phyloP scores from a whole-genome alignment of 1,140 invertebrate species.

The Pristionchus pacificus region DNA sequence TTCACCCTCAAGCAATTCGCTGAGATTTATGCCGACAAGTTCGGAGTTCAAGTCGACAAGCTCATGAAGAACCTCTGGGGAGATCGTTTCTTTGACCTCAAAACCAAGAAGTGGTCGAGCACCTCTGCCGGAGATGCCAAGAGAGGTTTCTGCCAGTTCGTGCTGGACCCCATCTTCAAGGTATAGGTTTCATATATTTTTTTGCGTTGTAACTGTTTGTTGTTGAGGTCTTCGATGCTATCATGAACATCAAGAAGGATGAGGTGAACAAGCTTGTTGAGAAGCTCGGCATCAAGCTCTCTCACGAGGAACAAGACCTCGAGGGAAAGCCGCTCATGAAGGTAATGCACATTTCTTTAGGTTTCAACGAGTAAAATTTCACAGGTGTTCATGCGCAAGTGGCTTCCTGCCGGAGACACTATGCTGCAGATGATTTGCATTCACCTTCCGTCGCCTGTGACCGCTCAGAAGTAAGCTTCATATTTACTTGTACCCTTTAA shows the following conservation, averaged over 20 bases:
- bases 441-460: slow-evolving; percentile 95
- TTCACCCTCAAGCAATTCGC: slow-evolving; percentile 99
- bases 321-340: slow-evolving; percentile 66
- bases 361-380: background rate
- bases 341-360: slow-evolving; percentile 64
- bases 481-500: background rate
- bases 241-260: slow-evolving; percentile 97
- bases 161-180: slow-evolving; percentile 97
- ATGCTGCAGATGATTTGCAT: slow-evolving; percentile 99
- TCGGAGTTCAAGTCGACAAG: slow-evolving; percentile 91
- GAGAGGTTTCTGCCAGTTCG: slow-evolving; percentile 96
- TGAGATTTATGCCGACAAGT: slow-evolving; percentile 97
- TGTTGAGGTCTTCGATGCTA: slow-evolving; percentile 75
- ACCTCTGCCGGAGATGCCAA: slow-evolving; percentile 79
- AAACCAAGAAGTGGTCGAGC: slow-evolving; percentile 96
- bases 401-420: slow-evolving; percentile 98
- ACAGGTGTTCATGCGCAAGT: slow-evolving; percentile 81
- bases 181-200: background rate
- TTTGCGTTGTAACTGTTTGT: background rate
- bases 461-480: slow-evolving; percentile 78
- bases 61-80: slow-evolving; percentile 89
- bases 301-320: slow-evolving; percentile 90
- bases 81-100: slow-evolving; percentile 95
- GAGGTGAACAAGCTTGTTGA: slow-evolving; percentile 78
- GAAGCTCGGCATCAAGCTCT: slow-evolving; percentile 85